Percentiles rank a stretch among this genome's conserved stretches.
These are phyloP conservation scores for Eilema griseolum DNA, from an alignment of 2,888 invertebrate species.

Conservation along the genomic window DNA sequence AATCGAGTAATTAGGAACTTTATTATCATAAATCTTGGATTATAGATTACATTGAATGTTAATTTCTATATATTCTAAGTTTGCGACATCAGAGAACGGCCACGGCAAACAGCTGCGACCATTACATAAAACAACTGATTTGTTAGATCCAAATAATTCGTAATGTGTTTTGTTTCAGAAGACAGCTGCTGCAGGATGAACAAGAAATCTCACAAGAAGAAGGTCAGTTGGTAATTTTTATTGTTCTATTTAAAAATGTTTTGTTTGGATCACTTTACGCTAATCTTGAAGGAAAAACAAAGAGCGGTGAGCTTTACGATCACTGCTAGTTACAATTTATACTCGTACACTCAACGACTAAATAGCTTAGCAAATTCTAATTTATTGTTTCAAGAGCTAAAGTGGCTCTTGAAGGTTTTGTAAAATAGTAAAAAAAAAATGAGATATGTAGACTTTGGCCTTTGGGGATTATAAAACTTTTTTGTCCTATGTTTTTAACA, in stretches of 20 bases:
- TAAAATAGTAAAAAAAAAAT: neutral
- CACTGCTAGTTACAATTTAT: neutral
- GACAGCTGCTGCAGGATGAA: conserved; percentile 63
- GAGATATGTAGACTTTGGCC: conserved; percentile 1
- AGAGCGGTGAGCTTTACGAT: neutral
- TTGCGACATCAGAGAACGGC: neutral
- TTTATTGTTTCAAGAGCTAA: neutral
- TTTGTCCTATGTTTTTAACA: too few relatives aligned
- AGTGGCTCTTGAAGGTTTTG: neutral
- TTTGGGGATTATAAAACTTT: neutral
- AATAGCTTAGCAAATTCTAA: neutral
- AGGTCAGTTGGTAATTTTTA: conserved; percentile 62
- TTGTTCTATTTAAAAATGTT: conserved; percentile 13
- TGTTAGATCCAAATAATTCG: conserved; percentile 35
- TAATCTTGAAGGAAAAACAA: conserved; percentile 4
- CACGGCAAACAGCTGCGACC: conserved; percentile 42
- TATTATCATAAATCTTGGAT: neutral
- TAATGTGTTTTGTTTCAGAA: conserved; percentile 69
- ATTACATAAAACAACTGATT: conserved; percentile 35
- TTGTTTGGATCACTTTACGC: conserved; percentile 4
- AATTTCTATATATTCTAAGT: neutral
- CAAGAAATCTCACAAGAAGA: conserved; percentile 82
- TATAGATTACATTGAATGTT: neutral
- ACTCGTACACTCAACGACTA: neutral
- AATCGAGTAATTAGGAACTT: neutral